A percentile compares a stretch with the other conserved stretches of the same genome.
These are phyloP conservation scores for Drosophila neonasuta DNA, from an alignment of 2,888 invertebrate species.

Conservation along the genomic window DNA sequence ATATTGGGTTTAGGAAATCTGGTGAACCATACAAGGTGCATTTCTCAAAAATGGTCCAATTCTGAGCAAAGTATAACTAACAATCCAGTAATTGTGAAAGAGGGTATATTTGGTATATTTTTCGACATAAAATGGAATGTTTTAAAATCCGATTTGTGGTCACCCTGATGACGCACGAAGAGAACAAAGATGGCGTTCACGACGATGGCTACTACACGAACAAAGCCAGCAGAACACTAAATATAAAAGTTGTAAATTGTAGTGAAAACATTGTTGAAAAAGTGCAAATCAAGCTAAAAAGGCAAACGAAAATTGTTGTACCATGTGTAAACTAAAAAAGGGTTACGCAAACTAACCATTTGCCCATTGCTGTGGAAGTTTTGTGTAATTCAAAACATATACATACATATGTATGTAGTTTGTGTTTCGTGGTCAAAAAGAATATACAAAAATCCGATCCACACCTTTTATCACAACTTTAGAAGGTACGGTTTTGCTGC, in stretches of 20 bases:
- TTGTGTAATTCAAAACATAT: constrained; percentile 53
- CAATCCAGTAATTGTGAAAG: not conserved
- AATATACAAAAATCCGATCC: constrained; percentile 49
- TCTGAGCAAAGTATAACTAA: not conserved
- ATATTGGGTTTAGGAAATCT: too few relatives aligned
- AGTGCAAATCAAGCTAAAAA: constrained; percentile 31
- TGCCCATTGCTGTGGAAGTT: constrained; percentile 38
- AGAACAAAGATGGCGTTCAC: constrained; percentile 66
- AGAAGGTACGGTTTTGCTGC: constrained; percentile 22
- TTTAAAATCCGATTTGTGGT: constrained; percentile 2
- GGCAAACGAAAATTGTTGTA: constrained; percentile 19
- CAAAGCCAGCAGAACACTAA: constrained; percentile 59
- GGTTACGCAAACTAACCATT: constrained; percentile 43
- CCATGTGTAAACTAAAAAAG: constrained; percentile 55
- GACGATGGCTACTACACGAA: constrained; percentile 54
- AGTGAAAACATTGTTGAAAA: constrained; percentile 36
- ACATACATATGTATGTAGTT: constrained; percentile 48
- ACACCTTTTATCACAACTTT: constrained; percentile 43
- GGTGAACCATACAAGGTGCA: too few relatives aligned
- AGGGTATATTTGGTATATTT: not conserved
- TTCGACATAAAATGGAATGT: not conserved
- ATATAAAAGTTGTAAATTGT: constrained; percentile 49
- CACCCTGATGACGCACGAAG: constrained; percentile 57
- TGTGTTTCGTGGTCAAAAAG: constrained; percentile 60
- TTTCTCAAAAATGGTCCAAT: not conserved